A percentile compares a stretch with the other conserved stretches of the same genome.
Conservation (phyloP, 2,113 vertebrate genomes). For the Alligator sinensis region DNA sequence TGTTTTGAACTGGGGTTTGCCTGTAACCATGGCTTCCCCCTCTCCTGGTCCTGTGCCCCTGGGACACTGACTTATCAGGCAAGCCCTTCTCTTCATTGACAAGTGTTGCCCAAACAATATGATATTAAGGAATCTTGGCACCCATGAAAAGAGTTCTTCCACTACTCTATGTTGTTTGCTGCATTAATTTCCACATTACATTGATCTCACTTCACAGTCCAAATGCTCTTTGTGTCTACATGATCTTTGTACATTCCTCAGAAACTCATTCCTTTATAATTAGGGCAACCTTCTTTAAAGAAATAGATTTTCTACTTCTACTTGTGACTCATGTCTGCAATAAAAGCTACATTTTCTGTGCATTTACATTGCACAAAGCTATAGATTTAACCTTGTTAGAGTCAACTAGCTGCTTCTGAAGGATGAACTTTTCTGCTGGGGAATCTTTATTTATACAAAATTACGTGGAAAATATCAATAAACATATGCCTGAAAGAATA, state of each 20-base stretch:
- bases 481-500: background rate
- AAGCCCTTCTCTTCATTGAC: background rate
- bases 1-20: too few species aligned
- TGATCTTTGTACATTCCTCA: accelerated
- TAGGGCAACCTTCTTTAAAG: background rate
- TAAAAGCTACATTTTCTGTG: background rate
- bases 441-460: background rate
- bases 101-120: accelerated
- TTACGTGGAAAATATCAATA: accelerated
- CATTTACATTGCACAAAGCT: background rate
- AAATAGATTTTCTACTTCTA: background rate
- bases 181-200: background rate
- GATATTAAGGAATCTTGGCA: background rate
- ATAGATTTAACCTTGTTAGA: background rate
- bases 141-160: background rate
- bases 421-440: background rate
- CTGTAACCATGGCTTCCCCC: too few species aligned
- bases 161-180: background rate
- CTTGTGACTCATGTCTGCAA: background rate
- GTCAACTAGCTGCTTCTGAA: background rate
- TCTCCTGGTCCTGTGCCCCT: too few species aligned
- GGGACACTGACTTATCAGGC: background rate
- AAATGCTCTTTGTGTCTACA: background rate
- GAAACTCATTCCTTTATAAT: background rate
- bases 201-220: accelerated